A percentile compares a stretch with the other conserved stretches of the same genome.
Conservation (phyloP, 2,888 invertebrate genomes). For the Dolichomitus sp. region DNA sequence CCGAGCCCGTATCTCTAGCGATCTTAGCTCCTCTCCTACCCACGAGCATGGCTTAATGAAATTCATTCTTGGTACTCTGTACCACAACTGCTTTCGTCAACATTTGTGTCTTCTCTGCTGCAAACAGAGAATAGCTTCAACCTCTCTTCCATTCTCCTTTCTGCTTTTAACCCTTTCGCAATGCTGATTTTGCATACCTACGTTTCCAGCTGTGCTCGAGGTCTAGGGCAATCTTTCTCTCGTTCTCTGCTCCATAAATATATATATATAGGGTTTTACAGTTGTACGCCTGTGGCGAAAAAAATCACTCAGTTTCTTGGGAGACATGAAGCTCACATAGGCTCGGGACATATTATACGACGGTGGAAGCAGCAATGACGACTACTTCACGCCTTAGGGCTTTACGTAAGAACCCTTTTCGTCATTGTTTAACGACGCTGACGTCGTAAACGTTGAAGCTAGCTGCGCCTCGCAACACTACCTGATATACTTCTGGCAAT, state of each 20-base stretch:
- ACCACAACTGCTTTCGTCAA: slow-evolving; percentile 51
- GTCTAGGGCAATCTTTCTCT: slow-evolving; percentile 43
- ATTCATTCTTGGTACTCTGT: slow-evolving; percentile 57
- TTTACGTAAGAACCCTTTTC: slow-evolving; percentile 26
- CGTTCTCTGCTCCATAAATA: slow-evolving; percentile 24
- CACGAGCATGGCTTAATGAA: slow-evolving; percentile 51
- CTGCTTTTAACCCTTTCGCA: slow-evolving; percentile 37
- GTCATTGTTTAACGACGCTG: slow-evolving; percentile 20
- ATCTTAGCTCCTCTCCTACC: slow-evolving; percentile 18
- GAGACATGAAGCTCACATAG: slow-evolving; percentile 3
- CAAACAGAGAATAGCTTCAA: slow-evolving; percentile 6
- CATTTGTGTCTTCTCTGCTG: slow-evolving; percentile 30
- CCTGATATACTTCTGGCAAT: slow-evolving; percentile 10
- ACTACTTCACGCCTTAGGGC: slow-evolving; percentile 27
- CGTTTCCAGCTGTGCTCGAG: slow-evolving; percentile 35
- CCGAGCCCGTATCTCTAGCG: slow-evolving; percentile 13
- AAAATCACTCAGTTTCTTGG: slow-evolving; percentile 36
- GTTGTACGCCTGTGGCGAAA: not conserved
- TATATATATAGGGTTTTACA: not conserved
- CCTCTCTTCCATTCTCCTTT: not conserved
- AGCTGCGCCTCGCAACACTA: slow-evolving; percentile 1
- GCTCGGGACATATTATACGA: slow-evolving; percentile 5
- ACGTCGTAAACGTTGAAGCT: slow-evolving; percentile 34
- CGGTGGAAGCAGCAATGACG: slow-evolving; percentile 25
- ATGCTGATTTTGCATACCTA: slow-evolving; percentile 52